Percentiles rank a stretch among this genome's conserved stretches.
phyloP scores from a whole-genome alignment of 1,140 invertebrate species.

The Drosophila paulistorum region DNA sequence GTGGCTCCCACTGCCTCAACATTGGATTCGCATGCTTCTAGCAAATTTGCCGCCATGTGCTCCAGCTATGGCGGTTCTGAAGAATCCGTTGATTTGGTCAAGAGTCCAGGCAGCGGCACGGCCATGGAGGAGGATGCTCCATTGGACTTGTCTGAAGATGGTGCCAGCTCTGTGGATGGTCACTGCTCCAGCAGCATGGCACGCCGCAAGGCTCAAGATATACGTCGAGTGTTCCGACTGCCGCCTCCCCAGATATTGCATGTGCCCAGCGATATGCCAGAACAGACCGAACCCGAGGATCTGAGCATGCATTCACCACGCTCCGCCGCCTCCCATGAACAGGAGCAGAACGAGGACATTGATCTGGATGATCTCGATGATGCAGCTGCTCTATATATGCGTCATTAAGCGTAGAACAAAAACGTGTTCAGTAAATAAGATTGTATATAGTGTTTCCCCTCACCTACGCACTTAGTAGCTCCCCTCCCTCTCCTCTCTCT shows the following conservation, averaged over 20 bases:
- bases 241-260: slow-evolving; percentile 71
- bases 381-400: slow-evolving; percentile 74
- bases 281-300: slow-evolving; percentile 95
- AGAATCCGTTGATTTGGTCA: slow-evolving; percentile 70
- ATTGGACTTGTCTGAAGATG: slow-evolving; percentile 74
- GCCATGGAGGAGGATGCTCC: slow-evolving; percentile 68
- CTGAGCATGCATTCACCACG: slow-evolving; percentile 86
- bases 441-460: slow-evolving; percentile 43
- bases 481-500: not conserved
- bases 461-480: not conserved
- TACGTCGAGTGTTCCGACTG: slow-evolving; percentile 83
- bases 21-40: slow-evolving; percentile 45
- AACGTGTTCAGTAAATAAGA: not conserved
- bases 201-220: slow-evolving; percentile 84
- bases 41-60: slow-evolving; percentile 71
- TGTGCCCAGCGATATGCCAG: slow-evolving; percentile 84
- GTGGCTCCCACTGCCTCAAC: slow-evolving; percentile 50
- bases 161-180: slow-evolving; percentile 63
- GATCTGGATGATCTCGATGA: slow-evolving; percentile 81
- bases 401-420: slow-evolving; percentile 27
- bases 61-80: slow-evolving; percentile 73
- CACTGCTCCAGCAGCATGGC: slow-evolving; percentile 65
- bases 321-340: slow-evolving; percentile 57
- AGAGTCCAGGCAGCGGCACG: slow-evolving; percentile 21
- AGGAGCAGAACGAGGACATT: slow-evolving; percentile 62